Base-by-base conservation (phyloP, 2,113 vertebrate species). In the Psittacara wagleri region DNA sequence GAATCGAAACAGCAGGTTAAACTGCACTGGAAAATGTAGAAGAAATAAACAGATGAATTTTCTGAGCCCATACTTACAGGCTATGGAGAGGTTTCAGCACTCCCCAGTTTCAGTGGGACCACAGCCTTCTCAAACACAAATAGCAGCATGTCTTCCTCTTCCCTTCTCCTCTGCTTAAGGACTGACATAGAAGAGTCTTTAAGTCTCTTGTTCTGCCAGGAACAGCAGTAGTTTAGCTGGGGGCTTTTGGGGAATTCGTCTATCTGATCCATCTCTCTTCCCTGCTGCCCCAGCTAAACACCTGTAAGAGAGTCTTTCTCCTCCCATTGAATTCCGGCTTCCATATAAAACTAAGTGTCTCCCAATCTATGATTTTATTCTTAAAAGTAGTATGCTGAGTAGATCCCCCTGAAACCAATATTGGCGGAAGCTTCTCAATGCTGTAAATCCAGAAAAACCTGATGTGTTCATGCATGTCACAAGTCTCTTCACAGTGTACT, bases 81-180 rank as follows among this genome's bases (percentile, higher is more conserved):
- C 54, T 55, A 0, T 4, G 35, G 27, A 61, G 61, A 62, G 41
- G 6, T 67, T 82, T 67, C 25, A 17, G 73, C 1, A 2, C 16
- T 9, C 3, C 13, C 6, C 18, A 11, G 24, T 27, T 72, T 29
- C 11, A 5, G 51, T 7, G n/a, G 44, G n/a, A 27, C 13, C 9
- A 11, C 44, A 57, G 49, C 31, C 41, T n/a, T 44, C 54, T 16
- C 2, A 1, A 22, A 22, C 39, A 51, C 3, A 2, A 2, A 0
- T 1, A 27, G 12, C 37, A 68, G 24, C 17, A 25, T 3, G 2
- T 43, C 41, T 62, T 3, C 11, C 29, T 14, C 5, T 44, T 54
- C 27, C 44, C 66, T 75, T 44, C 83, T 63, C 33, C 11, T 61
- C 49, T 73, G 57, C 59, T 44, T 8, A 7, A 77, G 20, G 6